Evolutionary conservation across 2,797 vertebrate genomes (phyloP), one percentile per base, ranked within the genome.

Genomic region (Varecia variegata): DNA sequence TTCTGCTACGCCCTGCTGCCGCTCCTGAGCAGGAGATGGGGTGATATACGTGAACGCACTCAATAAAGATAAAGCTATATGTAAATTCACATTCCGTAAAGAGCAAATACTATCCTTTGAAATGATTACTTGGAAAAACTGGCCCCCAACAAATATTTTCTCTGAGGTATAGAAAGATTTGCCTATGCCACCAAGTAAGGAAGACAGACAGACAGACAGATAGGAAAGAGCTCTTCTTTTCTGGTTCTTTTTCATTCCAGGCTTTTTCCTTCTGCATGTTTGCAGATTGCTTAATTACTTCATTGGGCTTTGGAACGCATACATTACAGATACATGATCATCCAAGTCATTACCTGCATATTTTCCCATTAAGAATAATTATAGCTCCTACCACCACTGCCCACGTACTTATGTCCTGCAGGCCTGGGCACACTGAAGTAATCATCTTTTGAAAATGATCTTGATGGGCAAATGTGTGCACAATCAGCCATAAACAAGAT

Each of bases 351-450:
- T 97, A 98, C 93, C 94, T 98, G 96, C 96, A 71, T 95, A 98
- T 97, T 97, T 97, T 97, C 96, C 94, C 97, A 98, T 98, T 97
- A 98, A 97, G 97, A 97, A 97, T 97, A 97, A 98, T 98, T 94
- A 98, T 89, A 95, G 96, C 95, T 97, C 93, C 96, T 97, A 97
- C 96, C 88, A 92, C 88, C 81, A 97, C 95, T 98, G 97, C 96
- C 97, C 97, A 93, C 77, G 7, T 84, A 93, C 96, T 97, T 96
- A 97, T 21, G 95, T 97, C 98, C 97, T 97, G 98, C 96, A 97
- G 98, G 88, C 81, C 92, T 97, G 98, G 94, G 96, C 92, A 96
- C 73, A 94, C 96, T 92, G 93, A 97, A 97, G 97, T 96, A 93
- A 98, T 98, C 94, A 97, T 97, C 97, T 96, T 94, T 94, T 43